A percentile compares a stretch with the other conserved stretches of the same genome.
phyloP scores from a whole-genome alignment of 2,888 invertebrate species.

The Eupeodes luniger region DNA sequence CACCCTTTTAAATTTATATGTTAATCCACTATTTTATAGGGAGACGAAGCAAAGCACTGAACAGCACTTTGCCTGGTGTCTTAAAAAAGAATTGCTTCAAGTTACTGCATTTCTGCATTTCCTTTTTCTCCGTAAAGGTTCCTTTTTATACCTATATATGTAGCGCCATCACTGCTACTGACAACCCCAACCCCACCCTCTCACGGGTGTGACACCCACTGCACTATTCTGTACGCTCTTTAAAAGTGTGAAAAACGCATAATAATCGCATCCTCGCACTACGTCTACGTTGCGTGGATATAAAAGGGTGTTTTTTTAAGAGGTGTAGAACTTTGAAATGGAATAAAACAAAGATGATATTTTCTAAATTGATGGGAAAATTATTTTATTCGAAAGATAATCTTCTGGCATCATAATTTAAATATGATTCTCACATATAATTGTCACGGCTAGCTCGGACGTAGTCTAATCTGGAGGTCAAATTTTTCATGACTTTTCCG shows the following conservation, averaged over 20 bases:
- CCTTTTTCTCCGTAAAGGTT: slow-evolving; percentile 5
- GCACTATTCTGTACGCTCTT: neutral
- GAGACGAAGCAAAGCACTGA: neutral
- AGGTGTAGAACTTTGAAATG: too few relatives aligned
- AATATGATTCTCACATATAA: too few relatives aligned
- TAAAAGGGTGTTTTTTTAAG: neutral
- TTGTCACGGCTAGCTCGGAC: too few relatives aligned
- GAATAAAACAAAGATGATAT: too few relatives aligned
- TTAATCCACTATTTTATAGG: slow-evolving; percentile 30
- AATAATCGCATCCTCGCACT: slow-evolving; percentile 29
- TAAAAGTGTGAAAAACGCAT: slow-evolving; percentile 57
- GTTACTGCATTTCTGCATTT: slow-evolving; percentile 68
- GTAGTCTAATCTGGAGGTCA: too few relatives aligned
- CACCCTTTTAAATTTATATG: slow-evolving; percentile 68
- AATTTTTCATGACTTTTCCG: too few relatives aligned
- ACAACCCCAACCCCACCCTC: neutral
- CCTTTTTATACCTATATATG: neutral
- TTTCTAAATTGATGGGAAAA: too few relatives aligned
- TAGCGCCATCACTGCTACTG: neutral
- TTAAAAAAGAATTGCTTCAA: slow-evolving; percentile 59
- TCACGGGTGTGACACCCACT: neutral
- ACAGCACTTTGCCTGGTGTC: slow-evolving; percentile 4
- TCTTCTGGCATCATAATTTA: too few relatives aligned
- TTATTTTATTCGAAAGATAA: too few relatives aligned
- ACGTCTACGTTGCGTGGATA: neutral